A percentile compares a stretch with the other conserved stretches of the same genome.
These are phyloP conservation scores for Thymelicus lineola DNA, from an alignment of 2,888 invertebrate species.

Conservation along the genomic window DNA sequence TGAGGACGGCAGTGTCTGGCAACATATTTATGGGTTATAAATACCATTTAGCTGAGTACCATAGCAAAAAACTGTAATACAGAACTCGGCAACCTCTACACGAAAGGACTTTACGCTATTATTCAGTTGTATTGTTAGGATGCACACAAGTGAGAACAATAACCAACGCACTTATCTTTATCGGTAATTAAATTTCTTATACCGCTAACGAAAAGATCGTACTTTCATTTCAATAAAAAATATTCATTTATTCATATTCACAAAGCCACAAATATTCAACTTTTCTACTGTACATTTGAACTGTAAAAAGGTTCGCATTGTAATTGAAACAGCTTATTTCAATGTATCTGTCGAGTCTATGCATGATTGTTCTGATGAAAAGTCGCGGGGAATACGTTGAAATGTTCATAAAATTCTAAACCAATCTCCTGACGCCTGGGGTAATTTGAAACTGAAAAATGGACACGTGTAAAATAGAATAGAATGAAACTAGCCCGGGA, in stretches of 20 bases:
- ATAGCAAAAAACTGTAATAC: no score
- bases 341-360: background rate
- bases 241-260: background rate
- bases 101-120: no score
- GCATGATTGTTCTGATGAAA: constrained; percentile 21
- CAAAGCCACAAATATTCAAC: background rate
- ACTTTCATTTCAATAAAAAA: no score
- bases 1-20: no score
- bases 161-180: no score
- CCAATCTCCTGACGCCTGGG: constrained; percentile 25
- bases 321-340: background rate
- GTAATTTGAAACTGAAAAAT: constrained; percentile 31
- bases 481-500: constrained; percentile 2
- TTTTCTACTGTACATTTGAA: background rate
- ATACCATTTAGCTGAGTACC: no score
- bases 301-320: background rate
- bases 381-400: constrained; percentile 19
- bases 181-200: no score
- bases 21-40: no score
- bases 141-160: no score
- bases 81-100: no score
- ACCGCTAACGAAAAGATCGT: background rate
- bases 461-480: constrained; percentile 20
- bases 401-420: constrained; percentile 27
- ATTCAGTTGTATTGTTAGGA: no score